These are phyloP conservation scores for Holcopasites calliopsidis DNA, from an alignment of 1,140 invertebrate species.

Conservation along the genomic window DNA sequence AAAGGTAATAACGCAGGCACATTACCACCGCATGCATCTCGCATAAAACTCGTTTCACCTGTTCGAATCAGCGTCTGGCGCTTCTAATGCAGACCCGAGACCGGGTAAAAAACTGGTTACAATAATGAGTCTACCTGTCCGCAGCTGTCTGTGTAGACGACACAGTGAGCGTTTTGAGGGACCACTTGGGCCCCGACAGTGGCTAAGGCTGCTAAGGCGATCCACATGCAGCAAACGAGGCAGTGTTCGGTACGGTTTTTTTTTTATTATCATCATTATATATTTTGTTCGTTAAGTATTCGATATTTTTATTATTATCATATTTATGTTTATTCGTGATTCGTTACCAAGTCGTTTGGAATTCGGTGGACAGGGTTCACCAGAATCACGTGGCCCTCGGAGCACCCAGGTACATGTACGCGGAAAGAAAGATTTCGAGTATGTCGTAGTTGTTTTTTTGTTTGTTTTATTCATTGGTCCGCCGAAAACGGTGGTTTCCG, in stretches of 20 bases:
- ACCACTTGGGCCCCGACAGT: conserved; percentile 82
- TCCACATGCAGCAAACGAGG: conserved; percentile 81
- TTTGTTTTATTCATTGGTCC: conserved; percentile 46
- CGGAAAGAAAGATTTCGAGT: conserved; percentile 65
- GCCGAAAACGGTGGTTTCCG: background rate
- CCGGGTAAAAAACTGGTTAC: conserved; percentile 80
- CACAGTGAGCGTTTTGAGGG: conserved; percentile 92
- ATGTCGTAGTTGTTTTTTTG: conserved; percentile 39
- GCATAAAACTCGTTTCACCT: conserved; percentile 32
- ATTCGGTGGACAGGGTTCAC: conserved; percentile 77
- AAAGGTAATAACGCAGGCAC: conserved; percentile 28
- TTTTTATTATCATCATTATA: conserved; percentile 48
- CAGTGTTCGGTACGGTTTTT: conserved; percentile 79
- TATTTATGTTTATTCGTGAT: conserved; percentile 31
- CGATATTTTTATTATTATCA: conserved; percentile 15
- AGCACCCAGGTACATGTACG: conserved; percentile 79
- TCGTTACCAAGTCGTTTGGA: conserved; percentile 77
- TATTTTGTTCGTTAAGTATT: conserved; percentile 61
- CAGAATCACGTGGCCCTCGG: conserved; percentile 74
- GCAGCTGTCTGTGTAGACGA: conserved; percentile 96
- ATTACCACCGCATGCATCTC: conserved; percentile 32
- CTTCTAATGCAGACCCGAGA: conserved; percentile 74
- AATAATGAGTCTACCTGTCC: conserved; percentile 91
- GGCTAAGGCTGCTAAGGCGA: conserved; percentile 81
- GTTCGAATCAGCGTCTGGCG: conserved; percentile 38